Base-by-base conservation (phyloP, 2,888 invertebrate species). In the Lithophane socia region DNA sequence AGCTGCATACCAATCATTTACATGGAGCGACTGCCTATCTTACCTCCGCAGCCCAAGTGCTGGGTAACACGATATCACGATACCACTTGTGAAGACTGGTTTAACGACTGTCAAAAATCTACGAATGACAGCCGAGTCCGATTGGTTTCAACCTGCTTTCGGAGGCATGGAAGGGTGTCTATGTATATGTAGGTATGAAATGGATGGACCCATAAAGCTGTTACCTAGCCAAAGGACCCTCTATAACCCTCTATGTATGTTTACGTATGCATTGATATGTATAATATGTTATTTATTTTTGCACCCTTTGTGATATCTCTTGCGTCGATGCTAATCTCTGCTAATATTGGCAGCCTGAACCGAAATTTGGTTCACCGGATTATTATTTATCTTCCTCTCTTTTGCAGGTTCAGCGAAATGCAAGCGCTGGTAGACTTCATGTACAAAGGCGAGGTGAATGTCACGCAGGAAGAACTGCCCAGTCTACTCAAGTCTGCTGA, bases 401-500 rank as follows among this genome's bases (percentile, higher is more conserved):
- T 18, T 82, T 84, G 0, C 91, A 97, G 97, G 91, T 98, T 98
- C 92, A 98, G 98, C 95, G 98, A 98, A 90, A 98, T 99, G 94
- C 98, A 98, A 90, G 98, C 98, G 0, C 95, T 99, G 65, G 98
- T 99, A 56, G 98, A 98, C 94, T 99, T 98, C 92, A 99, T 99
- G 98, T 99, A 99, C 94, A 98, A 98, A 91, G 99, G 98, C 0
- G 98, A 99, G 92, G 98, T 98, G 54, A 98, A 98, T 91, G 98
- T 98, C 0, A 98, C 98, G 5, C 98, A 98, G 89, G 98, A 98
- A 75, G 98, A 98, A 80, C 94, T 99, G 71, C 98, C 98, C 54
- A 98, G 98, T 86, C 94, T 99, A n/a, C 95, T 99, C 16, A 98
- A 98, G 90, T 98, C 98, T 0, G 99, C 99, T 0, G 98, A 98